phyloP scores from a whole-genome alignment of 1,140 invertebrate genomes.

The Drosophila pallidifrons region DNA sequence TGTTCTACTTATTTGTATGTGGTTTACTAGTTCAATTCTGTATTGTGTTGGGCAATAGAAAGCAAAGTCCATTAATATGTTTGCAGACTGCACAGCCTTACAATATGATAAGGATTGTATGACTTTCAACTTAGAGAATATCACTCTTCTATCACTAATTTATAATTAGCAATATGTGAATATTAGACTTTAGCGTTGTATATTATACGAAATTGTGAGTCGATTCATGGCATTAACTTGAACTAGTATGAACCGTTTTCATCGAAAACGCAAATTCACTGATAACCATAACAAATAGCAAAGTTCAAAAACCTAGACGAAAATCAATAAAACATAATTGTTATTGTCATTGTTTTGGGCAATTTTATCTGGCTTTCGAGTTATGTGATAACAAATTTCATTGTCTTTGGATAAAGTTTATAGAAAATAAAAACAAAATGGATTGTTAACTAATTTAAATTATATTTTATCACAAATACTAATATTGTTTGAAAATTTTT shows the following conservation, averaged over 20 bases:
- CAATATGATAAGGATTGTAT: conserved; percentile 8
- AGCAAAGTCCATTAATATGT: conserved; percentile 28
- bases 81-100: neutral
- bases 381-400: neutral
- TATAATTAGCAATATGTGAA: too few species aligned
- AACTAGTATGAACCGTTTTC: neutral
- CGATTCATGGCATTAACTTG: neutral
- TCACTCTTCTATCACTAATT: too few species aligned
- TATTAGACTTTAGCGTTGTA: neutral
- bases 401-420: neutral
- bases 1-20: neutral
- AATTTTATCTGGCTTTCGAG: neutral
- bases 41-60: conserved; percentile 12
- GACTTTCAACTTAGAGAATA: neutral
- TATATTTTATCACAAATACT: too few species aligned
- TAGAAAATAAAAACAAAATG: neutral
- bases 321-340: conserved; percentile 1
- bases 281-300: conserved; percentile 5
- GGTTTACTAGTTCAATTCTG: conserved; percentile 12
- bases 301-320: conserved; percentile 16
- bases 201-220: neutral
- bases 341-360: neutral
- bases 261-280: neutral
- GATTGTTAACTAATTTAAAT: neutral
- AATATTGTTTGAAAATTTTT: too few species aligned